Conservation (phyloP, 2,113 vertebrate species). For the Albula goreensis region DNA sequence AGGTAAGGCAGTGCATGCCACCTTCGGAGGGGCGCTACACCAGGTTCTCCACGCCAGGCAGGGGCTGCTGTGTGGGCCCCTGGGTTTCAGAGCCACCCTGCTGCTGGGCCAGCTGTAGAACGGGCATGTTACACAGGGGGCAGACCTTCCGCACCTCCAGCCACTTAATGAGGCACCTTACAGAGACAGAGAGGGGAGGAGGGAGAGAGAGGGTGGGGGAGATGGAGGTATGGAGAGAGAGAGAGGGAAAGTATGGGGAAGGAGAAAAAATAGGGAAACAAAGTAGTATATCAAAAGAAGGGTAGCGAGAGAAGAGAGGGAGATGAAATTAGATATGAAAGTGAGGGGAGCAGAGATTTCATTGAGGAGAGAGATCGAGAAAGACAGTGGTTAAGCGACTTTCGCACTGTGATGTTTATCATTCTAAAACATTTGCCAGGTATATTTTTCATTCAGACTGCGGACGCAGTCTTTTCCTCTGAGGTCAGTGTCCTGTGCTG, state of each 20-base stretch:
- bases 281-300: not conserved
- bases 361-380: not conserved
- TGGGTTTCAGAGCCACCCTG: constrained; percentile 76
- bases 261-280: not conserved
- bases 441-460: too few species aligned
- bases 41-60: constrained; percentile 88
- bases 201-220: not conserved
- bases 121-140: constrained; percentile 95
- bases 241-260: not conserved
- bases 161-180: constrained; percentile 99
- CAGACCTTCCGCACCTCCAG: constrained; percentile 97
- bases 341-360: not conserved
- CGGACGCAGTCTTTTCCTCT: not conserved
- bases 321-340: not conserved
- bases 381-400: not conserved
- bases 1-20: not conserved
- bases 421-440: not conserved
- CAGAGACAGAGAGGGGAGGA: not conserved
- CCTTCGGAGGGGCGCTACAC: constrained; percentile 73
- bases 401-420: not conserved
- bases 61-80: constrained; percentile 76
- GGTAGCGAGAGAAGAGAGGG: not conserved
- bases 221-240: not conserved
- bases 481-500: not conserved
- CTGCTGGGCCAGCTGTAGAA: constrained; percentile 90